Conservation (phyloP, 2,113 vertebrate species). For the Albula goreensis region DNA sequence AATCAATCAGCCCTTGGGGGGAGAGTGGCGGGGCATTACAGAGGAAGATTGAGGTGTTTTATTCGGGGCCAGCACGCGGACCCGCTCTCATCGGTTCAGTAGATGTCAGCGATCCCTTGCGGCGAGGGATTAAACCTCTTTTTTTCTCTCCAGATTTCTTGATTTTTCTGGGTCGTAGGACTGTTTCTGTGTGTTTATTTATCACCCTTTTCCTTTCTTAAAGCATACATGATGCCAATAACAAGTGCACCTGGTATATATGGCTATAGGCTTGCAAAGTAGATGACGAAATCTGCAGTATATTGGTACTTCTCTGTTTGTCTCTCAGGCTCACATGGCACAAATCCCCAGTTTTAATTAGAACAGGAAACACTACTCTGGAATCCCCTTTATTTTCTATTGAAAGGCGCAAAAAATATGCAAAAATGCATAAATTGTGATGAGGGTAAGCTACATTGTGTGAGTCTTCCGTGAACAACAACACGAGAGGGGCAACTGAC, state of each 20-base stretch:
- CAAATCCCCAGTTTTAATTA: neutral
- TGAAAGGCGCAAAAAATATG: neutral
- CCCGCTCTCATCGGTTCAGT: conserved; percentile 47
- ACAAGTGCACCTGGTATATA: neutral
- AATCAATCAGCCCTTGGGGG: conserved; percentile 63
- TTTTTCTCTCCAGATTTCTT: neutral
- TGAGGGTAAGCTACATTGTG: neutral
- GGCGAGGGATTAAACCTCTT: neutral
- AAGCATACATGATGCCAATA: neutral
- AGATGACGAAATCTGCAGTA: neutral
- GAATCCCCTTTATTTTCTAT: neutral
- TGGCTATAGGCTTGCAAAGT: neutral
- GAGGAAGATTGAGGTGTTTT: conserved; percentile 68
- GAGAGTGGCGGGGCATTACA: conserved; percentile 45
- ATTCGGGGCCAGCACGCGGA: conserved; percentile 55
- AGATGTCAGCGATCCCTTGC: conserved; percentile 46
- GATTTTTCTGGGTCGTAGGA: neutral
- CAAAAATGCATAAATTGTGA: neutral
- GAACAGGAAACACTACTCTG: neutral
- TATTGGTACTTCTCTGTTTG: neutral
- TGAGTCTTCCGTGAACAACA: neutral
- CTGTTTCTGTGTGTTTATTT: neutral
- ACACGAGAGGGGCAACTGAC: neutral
- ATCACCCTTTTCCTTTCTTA: neutral
- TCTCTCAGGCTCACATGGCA: neutral